Conservation (phyloP, 2,888 invertebrate species). For the Mimas tiliae region DNA sequence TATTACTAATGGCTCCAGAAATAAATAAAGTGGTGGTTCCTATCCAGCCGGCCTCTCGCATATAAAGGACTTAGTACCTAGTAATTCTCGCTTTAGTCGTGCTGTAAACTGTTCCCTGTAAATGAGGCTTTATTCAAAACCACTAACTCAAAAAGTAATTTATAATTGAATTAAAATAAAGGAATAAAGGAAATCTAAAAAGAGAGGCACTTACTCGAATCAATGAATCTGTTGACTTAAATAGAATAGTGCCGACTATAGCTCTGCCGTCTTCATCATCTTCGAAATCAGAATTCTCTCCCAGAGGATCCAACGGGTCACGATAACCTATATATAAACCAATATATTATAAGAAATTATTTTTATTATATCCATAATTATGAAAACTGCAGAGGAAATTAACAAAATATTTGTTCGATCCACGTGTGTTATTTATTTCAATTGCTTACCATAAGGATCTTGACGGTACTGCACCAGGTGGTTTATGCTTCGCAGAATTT, state of each 20-base stretch:
- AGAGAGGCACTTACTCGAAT: constrained; percentile 59
- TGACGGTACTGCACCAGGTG: constrained; percentile 71
- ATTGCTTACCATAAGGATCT: constrained; percentile 67
- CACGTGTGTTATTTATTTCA: constrained; percentile 9
- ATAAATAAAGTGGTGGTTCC: no score
- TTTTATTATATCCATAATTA: no score
- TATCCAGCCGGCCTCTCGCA: no score
- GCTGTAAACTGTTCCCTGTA: no score
- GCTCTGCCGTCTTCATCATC: constrained; percentile 77
- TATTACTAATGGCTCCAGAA: no score
- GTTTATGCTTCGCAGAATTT: constrained; percentile 73
- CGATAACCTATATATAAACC: constrained; percentile 55
- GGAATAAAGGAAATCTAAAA: background rate
- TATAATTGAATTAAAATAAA: background rate
- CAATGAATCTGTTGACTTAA: constrained; percentile 74
- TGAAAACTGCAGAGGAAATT: background rate
- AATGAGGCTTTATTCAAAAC: no score
- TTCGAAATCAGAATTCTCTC: constrained; percentile 69
- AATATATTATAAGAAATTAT: background rate
- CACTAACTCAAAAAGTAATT: background rate
- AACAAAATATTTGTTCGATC: constrained; percentile 3
- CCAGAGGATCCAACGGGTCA: constrained; percentile 65
- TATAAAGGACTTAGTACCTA: no score
- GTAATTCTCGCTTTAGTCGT: no score
- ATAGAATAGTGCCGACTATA: constrained; percentile 74